A percentile compares a stretch with the other conserved stretches of the same genome.
These are phyloP conservation scores for Poecilia picta DNA, from an alignment of 2,797 vertebrate species.

Conservation along the genomic window DNA sequence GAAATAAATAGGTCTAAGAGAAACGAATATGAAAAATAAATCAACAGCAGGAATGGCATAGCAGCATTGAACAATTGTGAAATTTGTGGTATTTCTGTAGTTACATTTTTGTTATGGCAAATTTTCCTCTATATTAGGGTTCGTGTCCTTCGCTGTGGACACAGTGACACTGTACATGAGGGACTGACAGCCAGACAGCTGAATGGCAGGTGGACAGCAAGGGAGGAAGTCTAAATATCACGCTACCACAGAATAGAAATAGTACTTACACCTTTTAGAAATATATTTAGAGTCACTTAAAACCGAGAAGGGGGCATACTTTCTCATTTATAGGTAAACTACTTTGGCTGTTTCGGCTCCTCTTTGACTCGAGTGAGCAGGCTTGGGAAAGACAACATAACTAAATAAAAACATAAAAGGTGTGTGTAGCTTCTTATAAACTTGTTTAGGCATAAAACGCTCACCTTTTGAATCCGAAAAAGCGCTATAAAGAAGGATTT, in stretches of 20 bases:
- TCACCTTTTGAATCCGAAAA: neutral
- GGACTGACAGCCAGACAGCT: constrained; percentile 11
- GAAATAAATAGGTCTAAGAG: neutral
- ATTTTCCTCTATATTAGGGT: neutral
- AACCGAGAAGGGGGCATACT: neutral
- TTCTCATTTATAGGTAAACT: neutral
- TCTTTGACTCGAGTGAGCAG: neutral
- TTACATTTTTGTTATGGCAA: neutral
- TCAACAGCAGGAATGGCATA: neutral
- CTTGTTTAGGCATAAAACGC: neutral
- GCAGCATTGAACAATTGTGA: neutral
- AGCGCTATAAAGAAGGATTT: neutral
- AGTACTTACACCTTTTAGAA: neutral
- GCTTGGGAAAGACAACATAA: neutral
- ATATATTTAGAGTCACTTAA: neutral
- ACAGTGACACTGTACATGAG: constrained; percentile 5
- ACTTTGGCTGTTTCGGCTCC: neutral
- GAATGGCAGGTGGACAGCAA: neutral
- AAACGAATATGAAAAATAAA: too few relatives aligned
- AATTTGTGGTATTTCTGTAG: neutral
- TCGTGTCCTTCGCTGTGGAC: neutral
- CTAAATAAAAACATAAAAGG: neutral
- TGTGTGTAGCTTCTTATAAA: neutral
- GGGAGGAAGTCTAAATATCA: neutral
- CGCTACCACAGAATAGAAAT: constrained; percentile 6